Evolutionary conservation across 1,140 invertebrate species (phyloP).

Genomic region (Bradynema listronoti): DNA sequence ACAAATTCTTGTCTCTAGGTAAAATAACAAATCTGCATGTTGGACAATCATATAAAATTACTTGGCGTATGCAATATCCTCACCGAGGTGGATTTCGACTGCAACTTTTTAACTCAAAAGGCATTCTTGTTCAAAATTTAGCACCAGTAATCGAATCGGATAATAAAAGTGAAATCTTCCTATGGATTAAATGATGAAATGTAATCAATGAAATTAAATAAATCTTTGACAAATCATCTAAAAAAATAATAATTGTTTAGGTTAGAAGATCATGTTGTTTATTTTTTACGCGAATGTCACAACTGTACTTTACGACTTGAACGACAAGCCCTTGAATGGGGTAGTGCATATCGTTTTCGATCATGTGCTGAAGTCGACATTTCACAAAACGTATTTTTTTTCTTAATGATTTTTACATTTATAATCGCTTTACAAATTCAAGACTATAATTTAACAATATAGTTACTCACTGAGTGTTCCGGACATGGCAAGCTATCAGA

Average conservation of each 20-base stretch:
- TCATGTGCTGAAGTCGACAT: constrained; percentile 84
- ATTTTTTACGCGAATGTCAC: constrained; percentile 74
- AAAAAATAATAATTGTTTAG: constrained; percentile 64
- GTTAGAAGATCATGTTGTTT: constrained; percentile 72
- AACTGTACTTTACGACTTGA: constrained; percentile 82
- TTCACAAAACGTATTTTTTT: constrained; percentile 30
- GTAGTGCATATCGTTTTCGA: constrained; percentile 75
- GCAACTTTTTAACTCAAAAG: constrained; percentile 72
- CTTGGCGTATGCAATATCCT: constrained; percentile 87
- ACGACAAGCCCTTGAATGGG: constrained; percentile 81
- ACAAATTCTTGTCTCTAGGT: constrained; percentile 20
- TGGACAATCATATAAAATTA: constrained; percentile 76
- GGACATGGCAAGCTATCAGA: constrained; percentile 25
- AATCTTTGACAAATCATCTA: background rate
- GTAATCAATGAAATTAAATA: constrained; percentile 14
- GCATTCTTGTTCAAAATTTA: constrained; percentile 73
- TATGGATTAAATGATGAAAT: constrained; percentile 47
- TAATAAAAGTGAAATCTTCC: constrained; percentile 16
- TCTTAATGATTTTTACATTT: background rate
- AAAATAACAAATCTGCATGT: constrained; percentile 72
- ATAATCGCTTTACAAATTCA: background rate
- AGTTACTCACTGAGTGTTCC: constrained; percentile 25
- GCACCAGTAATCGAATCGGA: constrained; percentile 70
- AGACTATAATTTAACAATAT: no score
- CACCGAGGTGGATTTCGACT: constrained; percentile 81